Conservation (phyloP, 2,797 vertebrate genomes). For the Hemitrygon akajei region DNA sequence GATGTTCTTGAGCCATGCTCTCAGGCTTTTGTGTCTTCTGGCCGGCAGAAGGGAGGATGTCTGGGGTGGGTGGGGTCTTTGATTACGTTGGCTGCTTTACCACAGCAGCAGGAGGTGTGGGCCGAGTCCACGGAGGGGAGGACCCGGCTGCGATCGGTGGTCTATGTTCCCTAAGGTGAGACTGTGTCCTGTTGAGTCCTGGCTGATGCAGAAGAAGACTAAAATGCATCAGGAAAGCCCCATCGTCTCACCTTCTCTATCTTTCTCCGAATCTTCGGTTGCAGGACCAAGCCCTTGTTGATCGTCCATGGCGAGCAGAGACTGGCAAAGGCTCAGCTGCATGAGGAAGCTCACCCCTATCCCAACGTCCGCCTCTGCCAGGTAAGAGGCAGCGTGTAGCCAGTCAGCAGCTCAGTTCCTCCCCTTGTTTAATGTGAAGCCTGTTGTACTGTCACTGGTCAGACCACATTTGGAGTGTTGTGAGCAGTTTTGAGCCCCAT, state of each 20-base stretch:
- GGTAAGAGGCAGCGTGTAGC: constrained; percentile 53
- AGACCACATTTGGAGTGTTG: too few relatives aligned
- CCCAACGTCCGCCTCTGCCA: constrained; percentile 82
- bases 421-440: background rate
- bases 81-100: too few relatives aligned
- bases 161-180: background rate
- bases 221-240: background rate
- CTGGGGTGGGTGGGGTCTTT: too few relatives aligned
- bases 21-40: too few relatives aligned
- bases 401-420: background rate
- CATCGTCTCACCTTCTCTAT: background rate
- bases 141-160: too few relatives aligned
- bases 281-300: constrained; percentile 75
- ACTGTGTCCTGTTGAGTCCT: background rate
- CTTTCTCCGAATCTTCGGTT: constrained; percentile 39
- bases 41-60: too few relatives aligned
- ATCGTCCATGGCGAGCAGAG: constrained; percentile 90
- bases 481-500: too few relatives aligned
- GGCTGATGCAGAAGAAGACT: background rate
- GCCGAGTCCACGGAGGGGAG: too few relatives aligned
- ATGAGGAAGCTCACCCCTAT: constrained; percentile 77
- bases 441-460: too few relatives aligned
- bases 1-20: too few relatives aligned
- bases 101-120: too few relatives aligned
- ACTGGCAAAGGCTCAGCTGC: constrained; percentile 81